Percentiles rank a stretch among this genome's conserved stretches.
phyloP scores from a whole-genome alignment of 2,113 vertebrate species.

The Crotalus helleri region DNA sequence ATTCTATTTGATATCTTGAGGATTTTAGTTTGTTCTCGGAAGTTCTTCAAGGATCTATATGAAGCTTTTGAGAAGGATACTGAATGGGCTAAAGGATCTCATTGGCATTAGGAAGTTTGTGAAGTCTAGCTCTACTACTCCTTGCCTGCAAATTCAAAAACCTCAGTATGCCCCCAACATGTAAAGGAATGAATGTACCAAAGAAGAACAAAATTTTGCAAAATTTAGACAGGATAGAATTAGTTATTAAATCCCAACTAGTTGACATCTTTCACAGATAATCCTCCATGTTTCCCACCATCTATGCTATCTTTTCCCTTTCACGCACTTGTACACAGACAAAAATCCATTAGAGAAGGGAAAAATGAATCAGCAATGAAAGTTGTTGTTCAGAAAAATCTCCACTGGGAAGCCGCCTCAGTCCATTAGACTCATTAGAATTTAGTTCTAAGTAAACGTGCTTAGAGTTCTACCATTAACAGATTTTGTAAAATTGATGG shows the following conservation, averaged over 20 bases:
- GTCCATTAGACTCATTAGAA: not conserved
- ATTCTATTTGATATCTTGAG: not conserved
- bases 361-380: not conserved
- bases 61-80: not conserved
- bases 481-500: not conserved
- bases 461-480: not conserved
- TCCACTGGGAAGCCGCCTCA: not conserved
- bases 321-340: not conserved
- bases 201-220: not conserved
- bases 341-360: not conserved
- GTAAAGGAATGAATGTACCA: not conserved
- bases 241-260: not conserved
- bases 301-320: not conserved
- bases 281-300: not conserved
- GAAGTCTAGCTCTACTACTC: not conserved
- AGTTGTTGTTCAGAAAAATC: not conserved
- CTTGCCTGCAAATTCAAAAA: not conserved
- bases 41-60: not conserved
- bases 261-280: not conserved
- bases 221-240: not conserved
- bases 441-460: not conserved
- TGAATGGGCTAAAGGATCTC: not conserved
- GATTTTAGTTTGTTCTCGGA: not conserved
- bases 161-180: not conserved
- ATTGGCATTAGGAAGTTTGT: not conserved